Base-by-base conservation (phyloP, 2,888 invertebrate genomes). In the Bugulina stolonifera region DNA sequence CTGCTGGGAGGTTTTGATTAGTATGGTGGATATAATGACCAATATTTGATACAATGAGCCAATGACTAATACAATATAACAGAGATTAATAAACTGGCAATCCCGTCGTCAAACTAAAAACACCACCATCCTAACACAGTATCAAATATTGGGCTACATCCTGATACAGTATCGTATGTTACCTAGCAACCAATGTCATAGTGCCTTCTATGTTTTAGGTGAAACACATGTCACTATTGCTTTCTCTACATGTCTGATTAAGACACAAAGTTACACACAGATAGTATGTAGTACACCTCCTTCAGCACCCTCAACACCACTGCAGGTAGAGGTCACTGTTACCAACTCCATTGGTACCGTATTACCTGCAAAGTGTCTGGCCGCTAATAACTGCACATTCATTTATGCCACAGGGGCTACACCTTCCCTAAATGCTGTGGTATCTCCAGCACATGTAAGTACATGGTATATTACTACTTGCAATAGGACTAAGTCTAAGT, bases 151-250 rank as follows among this genome's bases (percentile, higher is more conserved):
- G n/a, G n/a, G n/a, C n/a, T n/a, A n/a, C n/a, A n/a, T n/a, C n/a
- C n/a, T n/a, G n/a, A n/a, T n/a, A n/a, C n/a, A n/a, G n/a, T n/a
- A n/a, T n/a, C n/a, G n/a, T n/a, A n/a, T n/a, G n/a, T n/a, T n/a
- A n/a, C n/a, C n/a, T n/a, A n/a, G n/a, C n/a, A n/a, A n/a, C 10
- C 52, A 14, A 22, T 52, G 52, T 14, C 22, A 22, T 22, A 14
- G 22, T 52, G 25, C 18, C 23, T 5, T n/a, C 5, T 57, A n/a
- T 57, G 10, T 18, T 57, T 5, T 22, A 23, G 32, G 43, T 10
- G 74, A 78, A 34, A 78, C 79, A 54, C 54, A 32, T 0, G 80
- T 81, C 1, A 74, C 58, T 1, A 75, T 81, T 34, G 81, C 78
- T 22, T 78, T 77, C 0, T 77, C 76, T 25, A 57, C 54, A 3